Evolutionary conservation across 2,113 vertebrate genomes (phyloP).

Genomic region (Climacteris rufus): DNA sequence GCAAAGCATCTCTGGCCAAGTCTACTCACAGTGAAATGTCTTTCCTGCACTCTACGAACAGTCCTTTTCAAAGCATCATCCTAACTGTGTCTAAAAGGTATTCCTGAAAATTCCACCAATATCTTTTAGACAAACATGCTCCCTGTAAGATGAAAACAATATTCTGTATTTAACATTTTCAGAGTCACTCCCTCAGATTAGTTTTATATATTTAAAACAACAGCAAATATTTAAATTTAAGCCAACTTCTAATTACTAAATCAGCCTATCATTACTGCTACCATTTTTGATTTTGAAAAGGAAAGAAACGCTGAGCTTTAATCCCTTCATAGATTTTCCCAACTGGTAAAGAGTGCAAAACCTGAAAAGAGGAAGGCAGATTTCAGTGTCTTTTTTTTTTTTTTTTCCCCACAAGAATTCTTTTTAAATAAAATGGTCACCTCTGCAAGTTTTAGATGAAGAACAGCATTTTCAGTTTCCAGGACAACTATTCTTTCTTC

Average conservation of each 20-base stretch:
- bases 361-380: background rate
- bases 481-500: conserved; percentile 83
- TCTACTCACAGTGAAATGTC: background rate
- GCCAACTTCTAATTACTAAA: background rate
- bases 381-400: background rate
- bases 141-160: background rate
- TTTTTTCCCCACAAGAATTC: background rate
- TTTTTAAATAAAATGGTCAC: conserved; percentile 23
- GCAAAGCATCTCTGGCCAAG: background rate
- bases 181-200: background rate
- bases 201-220: background rate
- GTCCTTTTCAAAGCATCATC: background rate
- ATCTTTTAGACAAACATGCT: background rate
- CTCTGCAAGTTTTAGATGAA: conserved; percentile 82
- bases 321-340: background rate
- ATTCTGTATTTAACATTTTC: background rate
- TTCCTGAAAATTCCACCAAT: background rate
- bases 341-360: background rate
- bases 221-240: background rate
- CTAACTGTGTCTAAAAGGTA: background rate
- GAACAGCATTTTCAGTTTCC: conserved; percentile 83
- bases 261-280: background rate
- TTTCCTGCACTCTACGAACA: background rate
- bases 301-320: background rate
- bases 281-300: background rate